Percentiles rank a stretch among this genome's conserved stretches.
Conservation (phyloP, 2,888 invertebrate genomes). For the Maniola hyperantus region DNA sequence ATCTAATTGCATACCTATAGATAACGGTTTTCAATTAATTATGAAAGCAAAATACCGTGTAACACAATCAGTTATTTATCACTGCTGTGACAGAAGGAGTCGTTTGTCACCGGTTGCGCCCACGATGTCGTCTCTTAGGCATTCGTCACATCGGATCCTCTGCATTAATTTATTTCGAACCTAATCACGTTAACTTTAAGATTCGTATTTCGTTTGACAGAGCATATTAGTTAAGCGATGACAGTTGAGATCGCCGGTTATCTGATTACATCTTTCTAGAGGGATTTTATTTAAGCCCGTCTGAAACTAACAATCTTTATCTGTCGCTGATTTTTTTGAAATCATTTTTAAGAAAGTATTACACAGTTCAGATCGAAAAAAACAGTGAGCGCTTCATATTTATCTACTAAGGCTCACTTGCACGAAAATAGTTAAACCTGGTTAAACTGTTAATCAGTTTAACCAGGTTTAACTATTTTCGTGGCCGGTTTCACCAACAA, state of each 20-base stretch:
- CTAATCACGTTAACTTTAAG: conserved; percentile 54
- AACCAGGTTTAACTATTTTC: no score
- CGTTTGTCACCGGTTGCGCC: conserved; percentile 80
- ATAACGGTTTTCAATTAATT: conserved; percentile 77
- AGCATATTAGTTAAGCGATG: conserved; percentile 67
- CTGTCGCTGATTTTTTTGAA: conserved; percentile 43
- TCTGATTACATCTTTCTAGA: conserved; percentile 72
- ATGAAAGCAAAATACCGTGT: conserved; percentile 76
- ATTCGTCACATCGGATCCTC: conserved; percentile 61
- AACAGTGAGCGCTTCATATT: no score
- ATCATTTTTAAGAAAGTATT: background rate
- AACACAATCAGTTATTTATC: conserved; percentile 82
- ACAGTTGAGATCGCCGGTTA: conserved; percentile 72
- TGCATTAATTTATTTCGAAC: conserved; percentile 52
- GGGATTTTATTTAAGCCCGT: conserved; percentile 59
- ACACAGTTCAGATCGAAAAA: no score
- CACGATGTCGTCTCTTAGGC: conserved; percentile 67
- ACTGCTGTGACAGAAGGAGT: conserved; percentile 72
- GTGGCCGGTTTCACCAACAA: no score
- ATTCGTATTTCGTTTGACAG: conserved; percentile 51
- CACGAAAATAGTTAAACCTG: no score
- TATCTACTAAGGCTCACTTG: no score
- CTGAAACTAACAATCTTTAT: conserved; percentile 50
- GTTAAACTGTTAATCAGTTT: no score
- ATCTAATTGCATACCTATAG: conserved; percentile 60